A percentile compares a stretch with the other conserved stretches of the same genome.
Conservation (phyloP, 2,888 invertebrate genomes). For the Erebia palarica region DNA sequence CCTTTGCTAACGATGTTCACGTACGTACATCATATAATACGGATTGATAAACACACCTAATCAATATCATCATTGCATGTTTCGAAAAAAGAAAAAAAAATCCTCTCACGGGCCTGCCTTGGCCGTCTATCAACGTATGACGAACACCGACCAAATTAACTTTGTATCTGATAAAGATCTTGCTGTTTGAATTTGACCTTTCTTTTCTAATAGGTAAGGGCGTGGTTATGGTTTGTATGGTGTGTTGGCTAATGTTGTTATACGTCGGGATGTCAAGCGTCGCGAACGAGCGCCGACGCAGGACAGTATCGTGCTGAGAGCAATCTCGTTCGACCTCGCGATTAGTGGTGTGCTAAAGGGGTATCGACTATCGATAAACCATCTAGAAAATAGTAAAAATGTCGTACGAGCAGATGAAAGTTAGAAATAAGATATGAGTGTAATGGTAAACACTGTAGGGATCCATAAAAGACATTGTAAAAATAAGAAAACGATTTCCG, state of each 20-base stretch:
- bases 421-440: no score
- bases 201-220: constrained; percentile 36
- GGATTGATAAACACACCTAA: constrained; percentile 59
- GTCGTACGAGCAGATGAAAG: no score
- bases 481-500: no score
- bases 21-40: constrained; percentile 19
- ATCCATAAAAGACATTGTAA: no score
- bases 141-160: constrained; percentile 45
- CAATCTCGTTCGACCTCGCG: constrained; percentile 74
- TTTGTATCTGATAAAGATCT: constrained; percentile 37
- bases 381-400: not conserved
- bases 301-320: constrained; percentile 83
- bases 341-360: constrained; percentile 54
- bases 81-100: constrained; percentile 62
- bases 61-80: constrained; percentile 78
- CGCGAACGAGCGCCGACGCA: constrained; percentile 80
- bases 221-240: constrained; percentile 36
- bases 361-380: constrained; percentile 7
- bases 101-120: constrained; percentile 63
- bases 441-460: no score
- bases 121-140: constrained; percentile 80
- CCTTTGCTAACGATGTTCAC: constrained; percentile 27
- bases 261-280: constrained; percentile 81
- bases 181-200: constrained; percentile 42
- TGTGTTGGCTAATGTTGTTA: constrained; percentile 42